phyloP scores from a whole-genome alignment of 1,140 invertebrate genomes.

The Lepidostoma basale region DNA sequence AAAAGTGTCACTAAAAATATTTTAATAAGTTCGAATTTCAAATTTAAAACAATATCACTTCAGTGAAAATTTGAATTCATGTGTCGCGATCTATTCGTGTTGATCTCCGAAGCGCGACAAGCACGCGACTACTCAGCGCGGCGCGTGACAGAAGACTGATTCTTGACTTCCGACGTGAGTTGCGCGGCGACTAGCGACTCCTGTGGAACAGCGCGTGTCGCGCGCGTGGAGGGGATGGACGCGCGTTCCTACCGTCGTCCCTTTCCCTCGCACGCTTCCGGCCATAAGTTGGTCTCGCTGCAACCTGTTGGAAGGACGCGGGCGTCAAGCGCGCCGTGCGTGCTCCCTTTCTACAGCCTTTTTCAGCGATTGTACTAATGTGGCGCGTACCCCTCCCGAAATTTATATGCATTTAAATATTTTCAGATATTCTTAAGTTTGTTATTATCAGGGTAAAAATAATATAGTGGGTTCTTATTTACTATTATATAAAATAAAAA shows the following conservation, averaged over 20 bases:
- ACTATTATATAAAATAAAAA: too few relatives aligned
- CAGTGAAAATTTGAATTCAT: background rate
- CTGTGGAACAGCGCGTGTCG: slow-evolving; percentile 14
- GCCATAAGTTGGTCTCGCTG: slow-evolving; percentile 1
- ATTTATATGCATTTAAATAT: too few relatives aligned
- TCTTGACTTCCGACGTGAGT: background rate
- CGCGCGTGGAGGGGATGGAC: slow-evolving; percentile 14
- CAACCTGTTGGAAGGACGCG: slow-evolving; percentile 23
- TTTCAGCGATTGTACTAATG: slow-evolving; percentile 1
- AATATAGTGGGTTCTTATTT: too few relatives aligned
- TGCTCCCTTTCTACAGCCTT: slow-evolving; percentile 13
- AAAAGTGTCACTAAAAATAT: too few relatives aligned
- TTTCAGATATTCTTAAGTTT: too few relatives aligned
- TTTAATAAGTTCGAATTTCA: background rate
- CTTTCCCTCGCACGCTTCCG: background rate
- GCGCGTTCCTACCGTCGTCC: slow-evolving; percentile 12
- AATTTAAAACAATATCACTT: background rate
- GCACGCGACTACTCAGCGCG: background rate
- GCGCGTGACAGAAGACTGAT: slow-evolving; percentile 11
- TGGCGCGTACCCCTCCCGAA: too few relatives aligned
- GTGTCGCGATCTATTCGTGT: background rate
- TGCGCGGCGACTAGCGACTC: background rate
- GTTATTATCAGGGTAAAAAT: too few relatives aligned
- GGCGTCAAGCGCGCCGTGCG: background rate
- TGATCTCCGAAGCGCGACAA: background rate